Conservation (phyloP, 2,797 vertebrate genomes). For the Salmo trutta region DNA sequence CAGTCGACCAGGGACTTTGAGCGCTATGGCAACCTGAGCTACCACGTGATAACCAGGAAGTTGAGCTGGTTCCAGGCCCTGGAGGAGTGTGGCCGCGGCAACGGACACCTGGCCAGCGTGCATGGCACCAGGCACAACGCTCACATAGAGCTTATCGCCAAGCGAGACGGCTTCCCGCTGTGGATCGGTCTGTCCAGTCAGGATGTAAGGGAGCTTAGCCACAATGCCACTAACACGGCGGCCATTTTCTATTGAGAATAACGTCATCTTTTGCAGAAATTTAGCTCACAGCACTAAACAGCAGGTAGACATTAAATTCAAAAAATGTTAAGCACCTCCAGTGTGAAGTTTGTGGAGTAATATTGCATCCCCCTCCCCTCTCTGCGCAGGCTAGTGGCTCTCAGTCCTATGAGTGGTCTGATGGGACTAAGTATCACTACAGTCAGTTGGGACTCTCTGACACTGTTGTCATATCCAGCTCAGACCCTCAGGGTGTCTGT, state of each 20-base stretch:
- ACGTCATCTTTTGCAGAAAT: not conserved
- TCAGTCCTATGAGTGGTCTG: constrained; percentile 88
- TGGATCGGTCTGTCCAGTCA: constrained; percentile 93
- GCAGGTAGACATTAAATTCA: not conserved
- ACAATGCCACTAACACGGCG: not conserved
- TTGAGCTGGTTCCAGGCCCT: constrained; percentile 87
- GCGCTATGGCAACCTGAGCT: constrained; percentile 72
- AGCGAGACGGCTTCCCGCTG: constrained; percentile 85
- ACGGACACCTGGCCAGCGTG: constrained; percentile 85
- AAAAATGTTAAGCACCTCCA: not conserved
- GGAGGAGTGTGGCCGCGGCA: constrained; percentile 74
- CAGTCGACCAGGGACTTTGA: constrained; percentile 65
- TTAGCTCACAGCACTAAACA: not conserved
- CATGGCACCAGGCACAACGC: constrained; percentile 72
- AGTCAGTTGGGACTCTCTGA: constrained; percentile 57
- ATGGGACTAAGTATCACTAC: constrained; percentile 81
- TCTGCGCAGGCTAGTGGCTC: constrained; percentile 70
- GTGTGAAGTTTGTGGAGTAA: not conserved
- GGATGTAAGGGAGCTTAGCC: constrained; percentile 77
- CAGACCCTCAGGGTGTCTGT: constrained; percentile 72
- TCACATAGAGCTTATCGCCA: constrained; percentile 80
- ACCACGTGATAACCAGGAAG: constrained; percentile 78
- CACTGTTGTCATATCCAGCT: constrained; percentile 12
- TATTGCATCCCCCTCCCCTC: not conserved
- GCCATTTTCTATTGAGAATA: not conserved